These are phyloP conservation scores for Drosophila nr. perissopoda DNA, from an alignment of 2,888 invertebrate species.

Conservation along the genomic window DNA sequence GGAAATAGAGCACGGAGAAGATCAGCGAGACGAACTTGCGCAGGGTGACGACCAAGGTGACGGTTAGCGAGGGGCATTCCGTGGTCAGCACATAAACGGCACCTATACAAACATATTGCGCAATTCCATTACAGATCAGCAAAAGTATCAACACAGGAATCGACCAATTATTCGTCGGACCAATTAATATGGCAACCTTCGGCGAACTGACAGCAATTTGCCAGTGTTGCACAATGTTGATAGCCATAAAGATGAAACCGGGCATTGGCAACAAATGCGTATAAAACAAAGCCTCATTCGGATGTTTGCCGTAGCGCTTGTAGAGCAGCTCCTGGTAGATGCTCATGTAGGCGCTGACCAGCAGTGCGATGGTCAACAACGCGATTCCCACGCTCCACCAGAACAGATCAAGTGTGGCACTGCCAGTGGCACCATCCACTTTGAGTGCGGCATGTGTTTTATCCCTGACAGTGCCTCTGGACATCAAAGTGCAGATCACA, in stretches of 20 bases:
- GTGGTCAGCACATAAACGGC: constrained; percentile 97
- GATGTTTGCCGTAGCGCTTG: constrained; percentile 94
- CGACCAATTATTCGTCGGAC: constrained; percentile 36
- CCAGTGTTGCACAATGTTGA: constrained; percentile 92
- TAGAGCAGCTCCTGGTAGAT: constrained; percentile 96
- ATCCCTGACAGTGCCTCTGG: constrained; percentile 88
- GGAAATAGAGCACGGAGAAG: constrained; percentile 95
- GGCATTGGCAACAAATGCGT: constrained; percentile 96
- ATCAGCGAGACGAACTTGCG: constrained; percentile 97
- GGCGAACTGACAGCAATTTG: constrained; percentile 86
- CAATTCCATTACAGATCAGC: constrained; percentile 92
- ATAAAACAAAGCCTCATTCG: constrained; percentile 94
- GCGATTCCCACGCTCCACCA: constrained; percentile 91
- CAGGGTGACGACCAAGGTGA: constrained; percentile 97
- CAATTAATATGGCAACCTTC: not conserved
- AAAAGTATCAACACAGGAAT: constrained; percentile 87
- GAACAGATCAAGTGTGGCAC: constrained; percentile 84
- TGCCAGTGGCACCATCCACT: constrained; percentile 28
- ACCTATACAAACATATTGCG: constrained; percentile 97
- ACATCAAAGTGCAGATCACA: constrained; percentile 94
- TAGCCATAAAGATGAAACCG: constrained; percentile 92
- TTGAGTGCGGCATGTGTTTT: constrained; percentile 87
- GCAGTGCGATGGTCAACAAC: constrained; percentile 93
- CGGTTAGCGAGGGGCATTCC: constrained; percentile 96
- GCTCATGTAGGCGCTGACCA: constrained; percentile 97